These are phyloP conservation scores for Ceyx melanurus DNA, from an alignment of 2,113 vertebrate species.

Conservation along the genomic window DNA sequence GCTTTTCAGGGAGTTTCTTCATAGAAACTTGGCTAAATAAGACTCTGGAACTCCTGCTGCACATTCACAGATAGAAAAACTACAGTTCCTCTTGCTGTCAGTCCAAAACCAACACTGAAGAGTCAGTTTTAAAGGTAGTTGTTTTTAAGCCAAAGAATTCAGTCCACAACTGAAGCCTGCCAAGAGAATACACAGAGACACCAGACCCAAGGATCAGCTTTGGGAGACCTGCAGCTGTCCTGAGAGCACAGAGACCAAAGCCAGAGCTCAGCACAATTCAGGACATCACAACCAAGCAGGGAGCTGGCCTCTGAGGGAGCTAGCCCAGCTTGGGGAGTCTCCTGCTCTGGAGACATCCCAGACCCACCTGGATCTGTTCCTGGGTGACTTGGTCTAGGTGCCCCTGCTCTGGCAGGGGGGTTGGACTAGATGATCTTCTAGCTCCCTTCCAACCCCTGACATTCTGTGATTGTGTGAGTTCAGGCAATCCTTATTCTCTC, in stretches of 20 bases:
- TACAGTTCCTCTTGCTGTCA: neutral
- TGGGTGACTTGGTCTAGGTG: too few species aligned
- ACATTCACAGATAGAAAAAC: neutral
- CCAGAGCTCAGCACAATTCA: fast-evolving
- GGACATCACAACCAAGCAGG: neutral
- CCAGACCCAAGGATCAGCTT: neutral
- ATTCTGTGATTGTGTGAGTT: neutral
- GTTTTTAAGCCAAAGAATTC: neutral
- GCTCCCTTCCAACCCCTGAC: too few species aligned
- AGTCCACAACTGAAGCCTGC: neutral
- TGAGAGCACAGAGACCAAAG: neutral
- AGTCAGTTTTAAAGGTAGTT: neutral
- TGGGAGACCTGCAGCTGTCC: neutral
- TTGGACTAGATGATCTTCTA: too few species aligned
- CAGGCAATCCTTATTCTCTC: slow-evolving; percentile 14
- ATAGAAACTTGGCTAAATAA: neutral
- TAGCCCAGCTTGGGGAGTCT: neutral
- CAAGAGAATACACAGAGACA: neutral
- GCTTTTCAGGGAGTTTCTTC: neutral
- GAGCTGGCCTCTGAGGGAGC: neutral
- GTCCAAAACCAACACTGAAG: neutral
- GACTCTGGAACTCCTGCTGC: neutral
- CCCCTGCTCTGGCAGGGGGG: too few species aligned
- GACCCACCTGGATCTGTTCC: too few species aligned
- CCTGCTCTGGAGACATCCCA: too few species aligned